These are phyloP conservation scores for Carpatolechia fugitivella DNA, from an alignment of 2,888 invertebrate genomes.

Conservation along the genomic window DNA sequence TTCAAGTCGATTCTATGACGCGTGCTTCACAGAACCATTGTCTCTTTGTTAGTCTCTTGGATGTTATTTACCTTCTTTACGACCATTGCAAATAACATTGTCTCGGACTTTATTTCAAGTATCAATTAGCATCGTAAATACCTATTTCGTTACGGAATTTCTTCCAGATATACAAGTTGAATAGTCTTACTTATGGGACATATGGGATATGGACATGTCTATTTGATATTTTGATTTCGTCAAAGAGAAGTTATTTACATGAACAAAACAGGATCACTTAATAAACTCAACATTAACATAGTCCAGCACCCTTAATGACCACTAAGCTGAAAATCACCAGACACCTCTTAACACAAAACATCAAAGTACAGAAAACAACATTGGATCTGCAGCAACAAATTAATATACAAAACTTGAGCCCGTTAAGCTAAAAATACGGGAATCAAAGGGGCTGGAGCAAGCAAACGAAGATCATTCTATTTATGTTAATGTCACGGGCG, in stretches of 20 bases:
- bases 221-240: background rate
- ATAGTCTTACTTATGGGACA: background rate
- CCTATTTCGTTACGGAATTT: background rate
- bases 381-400: constrained; percentile 64
- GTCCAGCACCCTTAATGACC: constrained; percentile 45
- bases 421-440: constrained; percentile 71
- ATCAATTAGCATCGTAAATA: constrained; percentile 19
- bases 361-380: constrained; percentile 68
- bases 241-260: constrained; percentile 29
- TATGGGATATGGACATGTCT: background rate
- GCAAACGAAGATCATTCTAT: constrained; percentile 75
- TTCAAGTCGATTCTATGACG: constrained; percentile 38
- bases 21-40: constrained; percentile 49
- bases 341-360: constrained; percentile 66
- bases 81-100: constrained; percentile 44
- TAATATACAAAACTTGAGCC: constrained; percentile 70
- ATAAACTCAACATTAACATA: constrained; percentile 38
- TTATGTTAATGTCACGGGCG: constrained; percentile 79
- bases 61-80: constrained; percentile 57
- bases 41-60: constrained; percentile 55
- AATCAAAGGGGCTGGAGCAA: constrained; percentile 74
- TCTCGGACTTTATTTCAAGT: constrained; percentile 28
- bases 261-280: constrained; percentile 38
- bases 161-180: background rate
- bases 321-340: constrained; percentile 70